Evolutionary conservation across 2,113 vertebrate genomes (phyloP).

Genomic region (Speoplatyrhinus poulsoni): DNA sequence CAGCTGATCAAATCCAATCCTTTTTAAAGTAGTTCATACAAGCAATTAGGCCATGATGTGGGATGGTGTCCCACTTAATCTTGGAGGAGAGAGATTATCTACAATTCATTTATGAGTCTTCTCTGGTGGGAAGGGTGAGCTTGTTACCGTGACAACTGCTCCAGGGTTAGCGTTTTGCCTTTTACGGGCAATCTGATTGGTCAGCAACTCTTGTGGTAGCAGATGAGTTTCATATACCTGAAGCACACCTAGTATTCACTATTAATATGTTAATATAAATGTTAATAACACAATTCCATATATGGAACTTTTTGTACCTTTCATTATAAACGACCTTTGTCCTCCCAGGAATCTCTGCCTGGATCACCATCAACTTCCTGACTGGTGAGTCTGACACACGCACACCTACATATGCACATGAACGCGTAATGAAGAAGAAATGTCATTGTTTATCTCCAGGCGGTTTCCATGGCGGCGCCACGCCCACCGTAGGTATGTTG

Average conservation of each 20-base stretch:
- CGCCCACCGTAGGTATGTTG: constrained; percentile 86
- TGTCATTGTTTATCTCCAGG: constrained; percentile 63
- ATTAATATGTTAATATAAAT: too few relatives aligned
- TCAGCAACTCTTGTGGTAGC: too few relatives aligned
- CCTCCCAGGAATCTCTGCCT: constrained; percentile 87
- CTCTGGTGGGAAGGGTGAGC: constrained; percentile 36
- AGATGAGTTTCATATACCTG: too few relatives aligned
- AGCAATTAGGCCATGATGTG: constrained; percentile 66
- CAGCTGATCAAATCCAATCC: constrained; percentile 65
- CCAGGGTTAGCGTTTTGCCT: too few relatives aligned
- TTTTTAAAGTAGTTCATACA: constrained; percentile 77
- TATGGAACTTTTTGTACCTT: not conserved
- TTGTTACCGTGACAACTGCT: constrained; percentile 8
- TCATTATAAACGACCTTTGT: constrained; percentile 14
- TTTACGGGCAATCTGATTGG: not conserved
- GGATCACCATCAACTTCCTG: constrained; percentile 96
- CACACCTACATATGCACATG: not conserved
- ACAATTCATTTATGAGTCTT: constrained; percentile 53
- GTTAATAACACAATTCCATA: too few relatives aligned
- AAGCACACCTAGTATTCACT: too few relatives aligned
- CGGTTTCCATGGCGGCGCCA: constrained; percentile 71
- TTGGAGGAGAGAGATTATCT: constrained; percentile 60
- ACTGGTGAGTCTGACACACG: constrained; percentile 73
- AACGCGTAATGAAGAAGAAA: too few relatives aligned
- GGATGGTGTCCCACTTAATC: constrained; percentile 77